Evolutionary conservation across 1,140 invertebrate genomes (phyloP).

Genomic region (Latrodectus geometricus): DNA sequence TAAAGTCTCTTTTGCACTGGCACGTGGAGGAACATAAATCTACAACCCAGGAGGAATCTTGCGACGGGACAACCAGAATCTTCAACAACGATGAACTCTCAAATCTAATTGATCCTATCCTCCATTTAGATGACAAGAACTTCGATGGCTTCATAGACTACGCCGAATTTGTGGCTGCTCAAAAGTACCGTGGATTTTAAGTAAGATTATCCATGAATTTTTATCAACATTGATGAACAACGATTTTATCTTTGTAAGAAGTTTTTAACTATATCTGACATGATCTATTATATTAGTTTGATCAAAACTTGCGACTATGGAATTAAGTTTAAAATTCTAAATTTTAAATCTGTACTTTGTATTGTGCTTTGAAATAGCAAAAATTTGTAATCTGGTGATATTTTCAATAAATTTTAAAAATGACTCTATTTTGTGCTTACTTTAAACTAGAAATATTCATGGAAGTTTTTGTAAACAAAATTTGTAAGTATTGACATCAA

Average conservation of each 20-base stretch:
- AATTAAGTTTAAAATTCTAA: no score
- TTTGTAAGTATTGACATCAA: no score
- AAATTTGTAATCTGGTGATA: no score
- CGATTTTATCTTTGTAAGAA: background rate
- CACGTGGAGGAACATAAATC: constrained; percentile 63
- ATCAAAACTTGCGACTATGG: background rate
- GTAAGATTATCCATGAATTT: background rate
- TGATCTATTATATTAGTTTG: background rate
- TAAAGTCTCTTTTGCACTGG: constrained; percentile 78
- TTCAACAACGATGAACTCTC: constrained; percentile 90
- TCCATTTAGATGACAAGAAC: constrained; percentile 91
- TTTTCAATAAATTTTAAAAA: no score
- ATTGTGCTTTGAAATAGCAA: no score
- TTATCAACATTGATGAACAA: background rate
- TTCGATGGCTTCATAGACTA: constrained; percentile 95
- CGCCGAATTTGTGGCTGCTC: constrained; percentile 91
- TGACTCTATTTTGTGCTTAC: no score
- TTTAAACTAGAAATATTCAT: no score
- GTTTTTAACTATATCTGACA: background rate
- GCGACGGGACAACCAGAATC: constrained; percentile 75
- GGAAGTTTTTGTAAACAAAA: no score
- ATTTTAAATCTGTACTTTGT: no score
- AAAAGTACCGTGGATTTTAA: constrained; percentile 68
- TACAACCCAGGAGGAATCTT: background rate
- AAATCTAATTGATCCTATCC: constrained; percentile 91